phyloP scores from a whole-genome alignment of 1,140 invertebrate genomes.

The Panulirus ornatus region DNA sequence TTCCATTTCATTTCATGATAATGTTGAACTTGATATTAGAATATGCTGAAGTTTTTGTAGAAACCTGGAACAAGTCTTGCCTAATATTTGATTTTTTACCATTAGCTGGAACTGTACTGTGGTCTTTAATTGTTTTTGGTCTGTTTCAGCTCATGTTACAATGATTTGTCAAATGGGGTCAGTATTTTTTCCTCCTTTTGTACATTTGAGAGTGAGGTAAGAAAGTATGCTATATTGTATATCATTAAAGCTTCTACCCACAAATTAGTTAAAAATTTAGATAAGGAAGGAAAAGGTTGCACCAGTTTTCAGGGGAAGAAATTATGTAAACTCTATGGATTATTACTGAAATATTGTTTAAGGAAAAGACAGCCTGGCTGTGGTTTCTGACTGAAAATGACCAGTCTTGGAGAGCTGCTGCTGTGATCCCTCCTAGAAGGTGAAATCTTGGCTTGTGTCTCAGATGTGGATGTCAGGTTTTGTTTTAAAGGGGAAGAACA shows the following conservation, averaged over 20 bases:
- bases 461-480: slow-evolving; percentile 19
- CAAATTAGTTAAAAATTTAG: not conserved
- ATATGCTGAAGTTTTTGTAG: not conserved
- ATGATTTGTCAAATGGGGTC: not conserved
- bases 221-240: not conserved
- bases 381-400: slow-evolving; percentile 21
- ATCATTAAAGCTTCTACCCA: not conserved
- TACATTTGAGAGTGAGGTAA: not conserved
- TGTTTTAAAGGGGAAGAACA: slow-evolving; percentile 7
- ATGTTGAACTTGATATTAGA: not conserved
- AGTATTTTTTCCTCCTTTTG: not conserved
- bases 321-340: too few species aligned
- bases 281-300: slow-evolving; percentile 4
- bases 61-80: not conserved
- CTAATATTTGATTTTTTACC: slow-evolving; percentile 12
- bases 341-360: not conserved
- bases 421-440: not conserved
- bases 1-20: slow-evolving; percentile 38
- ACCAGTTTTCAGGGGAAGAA: not conserved
- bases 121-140: not conserved
- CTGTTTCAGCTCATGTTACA: too few species aligned
- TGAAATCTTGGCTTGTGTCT: not conserved
- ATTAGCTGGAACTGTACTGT: not conserved
- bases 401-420: not conserved
- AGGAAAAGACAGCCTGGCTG: slow-evolving; percentile 31